These are phyloP conservation scores for Lagopus muta DNA, from an alignment of 2,113 vertebrate genomes.

Conservation along the genomic window DNA sequence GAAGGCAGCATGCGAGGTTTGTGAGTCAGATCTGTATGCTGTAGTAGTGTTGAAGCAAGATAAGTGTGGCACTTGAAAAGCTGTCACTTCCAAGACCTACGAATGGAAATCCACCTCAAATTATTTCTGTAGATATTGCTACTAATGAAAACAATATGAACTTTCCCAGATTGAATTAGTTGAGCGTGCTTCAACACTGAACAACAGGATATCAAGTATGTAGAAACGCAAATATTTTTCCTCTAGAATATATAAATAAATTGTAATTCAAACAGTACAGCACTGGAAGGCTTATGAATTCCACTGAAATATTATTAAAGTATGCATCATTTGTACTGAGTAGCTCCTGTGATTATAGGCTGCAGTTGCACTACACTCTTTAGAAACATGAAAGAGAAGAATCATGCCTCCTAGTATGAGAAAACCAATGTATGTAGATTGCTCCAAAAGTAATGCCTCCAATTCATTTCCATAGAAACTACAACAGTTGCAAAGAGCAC, in stretches of 20 bases:
- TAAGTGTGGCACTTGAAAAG: neutral
- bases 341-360: neutral
- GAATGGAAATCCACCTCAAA: neutral
- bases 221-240: neutral
- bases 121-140: neutral
- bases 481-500: neutral
- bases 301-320: neutral
- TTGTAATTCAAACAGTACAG: neutral
- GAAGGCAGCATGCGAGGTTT: neutral
- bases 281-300: neutral
- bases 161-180: neutral
- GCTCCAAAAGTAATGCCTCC: neutral
- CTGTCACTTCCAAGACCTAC: neutral
- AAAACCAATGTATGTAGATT: neutral
- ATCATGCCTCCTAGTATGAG: neutral
- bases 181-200: neutral
- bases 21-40: constrained; percentile 22
- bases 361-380: neutral
- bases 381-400: neutral
- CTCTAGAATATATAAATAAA: neutral
- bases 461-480: neutral
- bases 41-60: neutral
- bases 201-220: neutral
- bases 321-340: neutral
- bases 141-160: neutral